These are phyloP conservation scores for Drosophila ficusphila DNA, from an alignment of 1,140 invertebrate genomes.

Conservation along the genomic window DNA sequence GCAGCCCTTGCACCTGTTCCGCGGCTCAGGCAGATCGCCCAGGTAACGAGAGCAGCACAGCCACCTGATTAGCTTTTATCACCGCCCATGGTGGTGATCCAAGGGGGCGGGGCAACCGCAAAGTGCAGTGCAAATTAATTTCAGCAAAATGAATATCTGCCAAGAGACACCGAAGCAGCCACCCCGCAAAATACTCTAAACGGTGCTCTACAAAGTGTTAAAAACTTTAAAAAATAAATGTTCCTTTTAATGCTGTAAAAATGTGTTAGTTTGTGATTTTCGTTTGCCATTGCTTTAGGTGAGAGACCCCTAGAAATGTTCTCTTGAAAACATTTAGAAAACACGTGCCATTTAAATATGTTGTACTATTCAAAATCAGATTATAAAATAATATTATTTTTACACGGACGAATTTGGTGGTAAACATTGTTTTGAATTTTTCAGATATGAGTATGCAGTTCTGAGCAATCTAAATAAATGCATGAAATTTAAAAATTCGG, in stretches of 20 bases:
- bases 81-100: conserved; percentile 8
- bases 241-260: too few relatives aligned
- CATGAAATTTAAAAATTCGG: not conserved
- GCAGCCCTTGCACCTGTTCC: conserved; percentile 35
- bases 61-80: conserved; percentile 36
- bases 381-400: too few relatives aligned
- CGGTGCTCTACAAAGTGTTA: not conserved
- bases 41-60: conserved; percentile 32
- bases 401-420: too few relatives aligned
- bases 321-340: too few relatives aligned
- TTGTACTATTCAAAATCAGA: too few relatives aligned
- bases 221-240: not conserved
- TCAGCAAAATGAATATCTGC: conserved; percentile 41
- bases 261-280: not conserved
- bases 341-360: too few relatives aligned
- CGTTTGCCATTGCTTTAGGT: too few relatives aligned
- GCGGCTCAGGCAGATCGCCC: conserved; percentile 19
- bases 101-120: conserved; percentile 9
- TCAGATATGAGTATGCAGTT: too few relatives aligned
- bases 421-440: too few relatives aligned
- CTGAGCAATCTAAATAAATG: too few relatives aligned
- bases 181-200: not conserved
- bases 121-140: conserved; percentile 54
- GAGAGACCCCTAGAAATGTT: too few relatives aligned
- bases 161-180: not conserved